A percentile compares a stretch with the other conserved stretches of the same genome.
phyloP scores from a whole-genome alignment of 1,140 invertebrate genomes.

The Onthophagus taurus region DNA sequence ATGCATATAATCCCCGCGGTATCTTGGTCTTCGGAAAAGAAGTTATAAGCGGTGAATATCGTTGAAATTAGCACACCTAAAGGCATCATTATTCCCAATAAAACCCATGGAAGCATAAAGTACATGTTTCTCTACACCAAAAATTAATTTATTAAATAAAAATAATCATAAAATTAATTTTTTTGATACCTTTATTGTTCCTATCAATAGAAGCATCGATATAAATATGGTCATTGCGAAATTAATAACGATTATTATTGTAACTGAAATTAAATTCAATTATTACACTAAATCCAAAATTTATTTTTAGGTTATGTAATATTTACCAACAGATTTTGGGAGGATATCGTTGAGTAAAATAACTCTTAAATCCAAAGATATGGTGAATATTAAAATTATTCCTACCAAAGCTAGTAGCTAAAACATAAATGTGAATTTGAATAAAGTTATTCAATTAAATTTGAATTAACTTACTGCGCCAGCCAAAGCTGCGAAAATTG shows the following conservation, averaged over 20 bases:
- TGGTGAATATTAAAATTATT: conserved; percentile 43
- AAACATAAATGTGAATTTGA: conserved; percentile 34
- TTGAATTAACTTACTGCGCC: conserved; percentile 49
- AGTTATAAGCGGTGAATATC: conserved; percentile 62
- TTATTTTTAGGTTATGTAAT: not conserved
- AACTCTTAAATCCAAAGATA: conserved; percentile 56
- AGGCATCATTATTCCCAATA: conserved; percentile 64
- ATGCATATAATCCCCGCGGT: conserved; percentile 51
- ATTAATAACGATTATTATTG: conserved; percentile 69
- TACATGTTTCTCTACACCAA: conserved; percentile 60
- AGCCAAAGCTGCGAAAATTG: conserved; percentile 54
- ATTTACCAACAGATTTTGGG: conserved; percentile 39
- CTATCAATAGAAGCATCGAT: conserved; percentile 62
- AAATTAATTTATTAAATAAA: conserved; percentile 12
- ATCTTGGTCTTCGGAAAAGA: conserved; percentile 50
- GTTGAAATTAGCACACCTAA: conserved; percentile 63
- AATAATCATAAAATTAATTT: conserved; percentile 2
- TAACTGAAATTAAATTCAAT: conserved; percentile 44
- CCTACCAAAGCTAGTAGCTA: conserved; percentile 49
- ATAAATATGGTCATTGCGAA: conserved; percentile 73
- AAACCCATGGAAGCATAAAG: conserved; percentile 73
- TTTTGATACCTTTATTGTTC: conserved; percentile 55
- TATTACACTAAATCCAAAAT: not conserved
- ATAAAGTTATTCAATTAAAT: conserved; percentile 43
- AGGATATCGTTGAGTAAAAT: conserved; percentile 57